phyloP scores from a whole-genome alignment of 2,113 vertebrate genomes.

The Xiphias gladius region DNA sequence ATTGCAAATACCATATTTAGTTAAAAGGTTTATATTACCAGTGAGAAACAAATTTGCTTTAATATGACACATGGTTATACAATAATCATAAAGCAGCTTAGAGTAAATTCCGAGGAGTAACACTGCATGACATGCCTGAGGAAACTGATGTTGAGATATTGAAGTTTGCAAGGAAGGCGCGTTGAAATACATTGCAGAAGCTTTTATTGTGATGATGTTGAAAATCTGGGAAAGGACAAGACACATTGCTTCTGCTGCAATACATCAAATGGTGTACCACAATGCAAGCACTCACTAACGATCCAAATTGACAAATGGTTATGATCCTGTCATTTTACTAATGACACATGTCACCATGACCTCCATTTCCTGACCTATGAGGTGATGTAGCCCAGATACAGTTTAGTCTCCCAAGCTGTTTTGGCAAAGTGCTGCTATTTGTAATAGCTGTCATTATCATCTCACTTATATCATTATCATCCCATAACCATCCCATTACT shows the following conservation, averaged over 20 bases:
- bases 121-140: slow-evolving; percentile 37
- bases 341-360: slow-evolving; percentile 17
- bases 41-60: slow-evolving; percentile 11
- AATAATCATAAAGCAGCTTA: slow-evolving; percentile 53
- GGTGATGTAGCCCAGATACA: slow-evolving; percentile 7
- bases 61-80: slow-evolving; percentile 44
- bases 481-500: slow-evolving; percentile 50
- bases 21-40: slow-evolving; percentile 43
- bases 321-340: slow-evolving; percentile 21
- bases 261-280: neutral
- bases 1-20: slow-evolving; percentile 53
- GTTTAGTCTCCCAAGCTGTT: slow-evolving; percentile 6
- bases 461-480: slow-evolving; percentile 50
- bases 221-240: slow-evolving; percentile 14
- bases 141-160: slow-evolving; percentile 42
- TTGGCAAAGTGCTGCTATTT: slow-evolving; percentile 15
- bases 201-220: slow-evolving; percentile 30
- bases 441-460: slow-evolving; percentile 57
- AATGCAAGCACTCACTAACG: neutral
- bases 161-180: slow-evolving; percentile 17
- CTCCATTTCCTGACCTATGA: slow-evolving; percentile 2
- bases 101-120: slow-evolving; percentile 45
- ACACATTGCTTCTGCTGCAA: neutral
- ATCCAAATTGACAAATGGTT: slow-evolving; percentile 24
- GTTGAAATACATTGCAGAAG: slow-evolving; percentile 11